phyloP scores from a whole-genome alignment of 2,888 invertebrate species.

The Cyaniris semiargus region DNA sequence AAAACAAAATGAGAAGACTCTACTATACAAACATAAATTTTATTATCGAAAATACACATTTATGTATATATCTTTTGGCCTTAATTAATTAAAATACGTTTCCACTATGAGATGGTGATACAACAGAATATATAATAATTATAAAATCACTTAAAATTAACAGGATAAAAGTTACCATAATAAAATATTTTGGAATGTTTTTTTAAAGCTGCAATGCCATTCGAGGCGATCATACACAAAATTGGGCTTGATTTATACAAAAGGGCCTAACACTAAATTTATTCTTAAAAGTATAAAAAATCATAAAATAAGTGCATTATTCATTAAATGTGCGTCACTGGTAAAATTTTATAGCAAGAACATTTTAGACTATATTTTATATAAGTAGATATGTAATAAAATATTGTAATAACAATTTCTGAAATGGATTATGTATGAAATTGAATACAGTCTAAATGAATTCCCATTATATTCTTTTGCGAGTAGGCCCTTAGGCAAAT shows the following conservation, averaged over 20 bases:
- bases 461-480: neutral
- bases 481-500: conserved; percentile 1
- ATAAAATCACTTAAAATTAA: conserved; percentile 46
- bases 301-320: conserved; percentile 9
- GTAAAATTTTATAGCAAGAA: neutral
- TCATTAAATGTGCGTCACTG: conserved; percentile 25
- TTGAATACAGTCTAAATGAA: neutral
- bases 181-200: conserved; percentile 63
- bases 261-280: neutral
- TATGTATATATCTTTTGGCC: conserved; percentile 77
- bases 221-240: conserved; percentile 46
- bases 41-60: conserved; percentile 76
- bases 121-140: conserved; percentile 61
- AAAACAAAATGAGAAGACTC: conserved; percentile 40
- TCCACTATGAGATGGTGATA: conserved; percentile 71
- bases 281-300: neutral
- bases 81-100: conserved; percentile 71
- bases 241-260: conserved; percentile 10
- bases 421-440: too few species aligned
- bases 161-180: conserved; percentile 58
- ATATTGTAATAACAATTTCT: neutral
- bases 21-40: conserved; percentile 70
- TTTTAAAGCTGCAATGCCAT: conserved; percentile 69
- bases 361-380: neutral
- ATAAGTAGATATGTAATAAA: neutral